These are phyloP conservation scores for Drosophila gunungcola DNA, from an alignment of 1,140 invertebrate genomes.

Conservation along the genomic window DNA sequence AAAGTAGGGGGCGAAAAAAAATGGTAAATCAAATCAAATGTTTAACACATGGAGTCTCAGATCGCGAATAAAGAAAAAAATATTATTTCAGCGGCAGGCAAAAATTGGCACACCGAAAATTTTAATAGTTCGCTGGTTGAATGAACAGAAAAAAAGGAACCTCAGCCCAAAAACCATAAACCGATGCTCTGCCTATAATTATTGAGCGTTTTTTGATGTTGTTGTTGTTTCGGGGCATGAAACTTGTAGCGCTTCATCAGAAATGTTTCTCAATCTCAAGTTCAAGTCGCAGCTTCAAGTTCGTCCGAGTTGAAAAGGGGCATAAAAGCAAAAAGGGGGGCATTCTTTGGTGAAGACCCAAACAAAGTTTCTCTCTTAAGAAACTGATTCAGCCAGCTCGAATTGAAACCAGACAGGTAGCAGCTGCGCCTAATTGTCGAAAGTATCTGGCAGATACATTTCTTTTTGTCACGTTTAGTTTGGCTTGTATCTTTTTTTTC, in stretches of 20 bases:
- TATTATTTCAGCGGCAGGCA: slow-evolving; percentile 47
- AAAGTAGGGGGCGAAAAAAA: slow-evolving; percentile 29
- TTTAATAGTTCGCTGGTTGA: slow-evolving; percentile 60
- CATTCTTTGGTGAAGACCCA: slow-evolving; percentile 8
- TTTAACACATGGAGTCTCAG: slow-evolving; percentile 66
- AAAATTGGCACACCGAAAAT: slow-evolving; percentile 59
- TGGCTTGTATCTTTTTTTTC: slow-evolving; percentile 6
- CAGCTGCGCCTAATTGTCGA: slow-evolving; percentile 74
- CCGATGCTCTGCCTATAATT: slow-evolving; percentile 58
- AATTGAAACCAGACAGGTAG: slow-evolving; percentile 59
- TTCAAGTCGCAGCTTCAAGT: slow-evolving; percentile 52
- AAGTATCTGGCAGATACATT: slow-evolving; percentile 80
- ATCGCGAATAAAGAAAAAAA: slow-evolving; percentile 39
- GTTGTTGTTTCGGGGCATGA: slow-evolving; percentile 36
- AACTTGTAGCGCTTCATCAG: slow-evolving; percentile 68
- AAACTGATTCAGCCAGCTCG: slow-evolving; percentile 1
- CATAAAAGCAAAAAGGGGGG: slow-evolving; percentile 16
- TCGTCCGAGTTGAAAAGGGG: slow-evolving; percentile 17
- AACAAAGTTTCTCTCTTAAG: slow-evolving; percentile 42
- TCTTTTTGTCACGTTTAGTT: slow-evolving; percentile 78
- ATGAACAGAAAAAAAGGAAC: slow-evolving; percentile 37
- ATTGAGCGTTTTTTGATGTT: slow-evolving; percentile 30
- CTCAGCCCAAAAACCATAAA: slow-evolving; percentile 9
- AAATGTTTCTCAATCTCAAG: slow-evolving; percentile 49
- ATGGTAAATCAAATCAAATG: slow-evolving; percentile 75